These are phyloP conservation scores for Clarias pachynema DNA, from an alignment of 2,797 vertebrate genomes.

Conservation along the genomic window DNA sequence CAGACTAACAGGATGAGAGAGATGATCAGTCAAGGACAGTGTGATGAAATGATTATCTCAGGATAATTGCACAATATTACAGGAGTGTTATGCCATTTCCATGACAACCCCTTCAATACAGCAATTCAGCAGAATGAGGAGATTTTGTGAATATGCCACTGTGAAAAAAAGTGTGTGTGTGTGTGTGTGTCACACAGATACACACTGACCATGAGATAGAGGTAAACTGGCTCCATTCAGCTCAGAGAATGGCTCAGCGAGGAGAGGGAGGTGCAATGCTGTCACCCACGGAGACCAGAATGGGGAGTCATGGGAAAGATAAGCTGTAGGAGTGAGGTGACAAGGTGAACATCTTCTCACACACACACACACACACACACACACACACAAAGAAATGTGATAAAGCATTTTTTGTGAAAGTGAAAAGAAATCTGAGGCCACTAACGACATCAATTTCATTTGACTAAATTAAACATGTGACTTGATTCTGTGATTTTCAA, in stretches of 20 bases:
- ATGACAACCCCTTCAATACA: slow-evolving; percentile 80
- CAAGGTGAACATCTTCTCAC: slow-evolving; percentile 51
- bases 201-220: slow-evolving; percentile 58
- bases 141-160: slow-evolving; percentile 48
- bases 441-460: neutral
- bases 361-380: slow-evolving; percentile 33
- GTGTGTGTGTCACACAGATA: slow-evolving; percentile 40
- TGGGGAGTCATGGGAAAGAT: slow-evolving; percentile 86
- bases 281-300: slow-evolving; percentile 69
- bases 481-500: neutral
- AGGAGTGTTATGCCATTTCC: slow-evolving; percentile 74
- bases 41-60: slow-evolving; percentile 65
- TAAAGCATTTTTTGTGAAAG: slow-evolving; percentile 4
- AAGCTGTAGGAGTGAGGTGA: slow-evolving; percentile 73
- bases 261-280: slow-evolving; percentile 68
- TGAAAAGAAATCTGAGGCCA: slow-evolving; percentile 2
- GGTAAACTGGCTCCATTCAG: slow-evolving; percentile 83
- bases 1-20: slow-evolving; percentile 29
- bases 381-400: slow-evolving; percentile 19
- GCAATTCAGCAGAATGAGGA: slow-evolving; percentile 79
- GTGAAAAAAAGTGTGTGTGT: slow-evolving; percentile 23
- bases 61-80: slow-evolving; percentile 77
- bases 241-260: slow-evolving; percentile 74
- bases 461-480: neutral
- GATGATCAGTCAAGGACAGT: slow-evolving; percentile 61